Evolutionary conservation across 2,888 invertebrate species (phyloP).

Genomic region (Mythimna lalbum): DNA sequence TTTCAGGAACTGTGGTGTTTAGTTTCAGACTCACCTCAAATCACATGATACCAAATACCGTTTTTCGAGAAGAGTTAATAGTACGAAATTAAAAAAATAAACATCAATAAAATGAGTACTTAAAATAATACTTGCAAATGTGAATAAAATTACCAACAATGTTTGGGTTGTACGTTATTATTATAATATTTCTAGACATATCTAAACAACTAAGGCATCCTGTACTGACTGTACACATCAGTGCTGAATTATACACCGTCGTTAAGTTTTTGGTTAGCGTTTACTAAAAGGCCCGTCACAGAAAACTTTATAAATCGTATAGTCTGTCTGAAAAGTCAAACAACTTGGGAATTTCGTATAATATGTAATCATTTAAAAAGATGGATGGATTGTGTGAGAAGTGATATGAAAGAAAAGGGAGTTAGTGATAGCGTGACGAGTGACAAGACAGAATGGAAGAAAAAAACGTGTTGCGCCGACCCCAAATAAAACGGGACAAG

Average conservation of each 20-base stretch:
- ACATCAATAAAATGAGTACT: not conserved
- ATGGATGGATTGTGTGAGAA: too few species aligned
- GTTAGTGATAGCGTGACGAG: too few species aligned
- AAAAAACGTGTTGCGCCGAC: too few species aligned
- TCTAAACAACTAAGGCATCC: not conserved
- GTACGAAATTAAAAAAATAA: constrained; percentile 8
- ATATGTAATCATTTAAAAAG: too few species aligned
- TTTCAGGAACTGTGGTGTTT: constrained; percentile 4
- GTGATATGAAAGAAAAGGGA: too few species aligned
- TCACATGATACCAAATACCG: constrained; percentile 36
- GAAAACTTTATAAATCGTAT: not conserved
- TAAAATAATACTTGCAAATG: not conserved
- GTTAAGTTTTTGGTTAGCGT: not conserved
- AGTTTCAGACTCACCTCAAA: constrained; percentile 18
- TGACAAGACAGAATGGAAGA: too few species aligned
- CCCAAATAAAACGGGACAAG: too few species aligned
- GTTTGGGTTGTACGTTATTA: not conserved
- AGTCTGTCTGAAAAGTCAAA: too few species aligned
- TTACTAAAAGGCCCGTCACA: not conserved
- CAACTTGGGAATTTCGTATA: too few species aligned
- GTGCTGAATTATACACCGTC: not conserved
- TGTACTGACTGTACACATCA: constrained; percentile 2
- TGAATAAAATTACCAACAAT: constrained; percentile 4
- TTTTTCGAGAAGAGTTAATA: constrained; percentile 1
- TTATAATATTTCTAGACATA: not conserved